These are phyloP conservation scores for Actinopyga echinites DNA, from an alignment of 53 echinoderm and acorn worm genomes.

Conservation along the genomic window DNA sequence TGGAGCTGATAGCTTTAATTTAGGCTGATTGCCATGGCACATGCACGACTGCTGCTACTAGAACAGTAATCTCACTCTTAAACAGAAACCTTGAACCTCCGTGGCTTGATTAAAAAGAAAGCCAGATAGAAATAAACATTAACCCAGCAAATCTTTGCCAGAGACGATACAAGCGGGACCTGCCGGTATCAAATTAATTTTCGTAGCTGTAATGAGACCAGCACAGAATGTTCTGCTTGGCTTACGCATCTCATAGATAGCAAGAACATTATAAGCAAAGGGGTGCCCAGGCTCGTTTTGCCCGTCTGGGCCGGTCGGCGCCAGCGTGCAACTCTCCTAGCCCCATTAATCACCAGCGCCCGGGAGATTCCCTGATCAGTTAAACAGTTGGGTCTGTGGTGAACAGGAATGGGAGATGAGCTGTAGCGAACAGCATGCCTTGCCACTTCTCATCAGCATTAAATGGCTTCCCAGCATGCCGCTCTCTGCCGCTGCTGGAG, in stretches of 20 bases:
- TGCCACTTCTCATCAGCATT: slow-evolving; percentile 39
- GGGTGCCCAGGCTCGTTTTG: slow-evolving; percentile 31
- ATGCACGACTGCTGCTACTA: neutral
- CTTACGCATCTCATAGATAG: slow-evolving; percentile 17
- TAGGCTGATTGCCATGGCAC: slow-evolving; percentile 32
- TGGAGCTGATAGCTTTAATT: slow-evolving; percentile 15
- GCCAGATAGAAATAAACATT: slow-evolving; percentile 38
- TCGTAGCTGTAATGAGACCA: neutral
- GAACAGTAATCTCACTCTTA: neutral
- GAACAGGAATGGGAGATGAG: neutral
- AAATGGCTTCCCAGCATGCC: slow-evolving; percentile 30
- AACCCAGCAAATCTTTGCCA: slow-evolving; percentile 40
- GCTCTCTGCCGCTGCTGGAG: neutral
- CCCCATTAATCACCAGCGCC: slow-evolving; percentile 46
- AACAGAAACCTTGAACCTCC: slow-evolving; percentile 42
- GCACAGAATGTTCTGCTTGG: slow-evolving; percentile 45
- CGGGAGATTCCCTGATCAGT: slow-evolving; percentile 47
- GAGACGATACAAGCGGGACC: slow-evolving; percentile 40
- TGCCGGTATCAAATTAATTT: slow-evolving; percentile 48
- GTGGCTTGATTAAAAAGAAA: slow-evolving; percentile 40
- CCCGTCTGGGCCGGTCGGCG: slow-evolving; percentile 43
- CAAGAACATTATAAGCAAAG: slow-evolving; percentile 37
- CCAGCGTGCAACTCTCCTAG: slow-evolving; percentile 22
- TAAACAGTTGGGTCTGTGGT: slow-evolving; percentile 16
- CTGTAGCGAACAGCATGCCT: slow-evolving; percentile 33